Conservation (phyloP, 2,113 vertebrate species). For the Cochlearius cochlearius region DNA sequence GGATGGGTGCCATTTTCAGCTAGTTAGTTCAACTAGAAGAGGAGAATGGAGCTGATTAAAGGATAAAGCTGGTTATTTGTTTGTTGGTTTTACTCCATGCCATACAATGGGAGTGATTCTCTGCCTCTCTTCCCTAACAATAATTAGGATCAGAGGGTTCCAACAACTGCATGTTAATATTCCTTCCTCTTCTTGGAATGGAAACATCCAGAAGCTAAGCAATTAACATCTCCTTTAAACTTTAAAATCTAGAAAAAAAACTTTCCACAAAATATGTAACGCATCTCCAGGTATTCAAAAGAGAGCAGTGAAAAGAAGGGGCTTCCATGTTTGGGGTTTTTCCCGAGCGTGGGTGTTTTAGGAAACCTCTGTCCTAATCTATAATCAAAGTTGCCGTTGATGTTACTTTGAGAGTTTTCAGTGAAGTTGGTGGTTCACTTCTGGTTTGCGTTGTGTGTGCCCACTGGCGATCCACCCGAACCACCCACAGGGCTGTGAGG, state of each 20-base stretch:
- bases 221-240: background rate
- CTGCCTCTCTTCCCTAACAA: background rate
- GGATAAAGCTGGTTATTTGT: conserved; percentile 5
- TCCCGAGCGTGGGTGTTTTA: background rate
- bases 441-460: background rate
- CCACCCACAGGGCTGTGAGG: accelerated
- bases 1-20: conserved; percentile 18
- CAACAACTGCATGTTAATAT: background rate
- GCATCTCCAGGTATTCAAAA: background rate
- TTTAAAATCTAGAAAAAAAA: background rate
- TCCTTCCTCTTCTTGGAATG: background rate
- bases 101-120: background rate
- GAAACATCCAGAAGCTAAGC: background rate
- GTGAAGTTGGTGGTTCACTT: background rate
- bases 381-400: background rate
- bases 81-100: background rate
- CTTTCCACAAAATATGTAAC: background rate
- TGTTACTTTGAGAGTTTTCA: background rate
- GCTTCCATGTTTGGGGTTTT: background rate
- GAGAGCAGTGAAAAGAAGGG: background rate
- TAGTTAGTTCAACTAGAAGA: background rate
- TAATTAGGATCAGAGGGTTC: background rate
- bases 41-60: conserved; percentile 19
- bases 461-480: accelerated
- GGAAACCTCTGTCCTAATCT: background rate